Conservation (phyloP, 2,113 vertebrate species). For the Vulpes vulpes region DNA sequence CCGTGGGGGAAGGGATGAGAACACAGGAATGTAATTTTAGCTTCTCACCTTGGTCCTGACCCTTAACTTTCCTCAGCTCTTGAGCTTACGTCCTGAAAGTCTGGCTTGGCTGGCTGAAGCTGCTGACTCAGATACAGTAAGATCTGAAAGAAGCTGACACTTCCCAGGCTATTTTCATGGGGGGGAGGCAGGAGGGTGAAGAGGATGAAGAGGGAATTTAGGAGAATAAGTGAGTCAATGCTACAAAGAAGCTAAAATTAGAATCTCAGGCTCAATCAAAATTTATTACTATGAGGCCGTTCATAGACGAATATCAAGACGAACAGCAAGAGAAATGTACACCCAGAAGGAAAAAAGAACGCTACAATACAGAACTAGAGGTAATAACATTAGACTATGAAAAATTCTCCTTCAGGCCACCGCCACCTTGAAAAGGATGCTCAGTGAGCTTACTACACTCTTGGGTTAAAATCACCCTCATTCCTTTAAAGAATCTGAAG, state of each 20-base stretch:
- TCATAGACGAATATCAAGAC: background rate
- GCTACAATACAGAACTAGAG: background rate
- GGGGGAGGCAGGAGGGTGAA: background rate
- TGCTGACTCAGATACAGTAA: constrained; percentile 60
- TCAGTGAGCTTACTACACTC: background rate
- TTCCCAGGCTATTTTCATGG: background rate
- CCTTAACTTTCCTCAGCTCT: constrained; percentile 61
- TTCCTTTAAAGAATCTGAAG: background rate
- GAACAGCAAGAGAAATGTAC: background rate
- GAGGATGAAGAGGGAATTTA: background rate
- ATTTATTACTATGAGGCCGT: background rate
- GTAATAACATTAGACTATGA: background rate
- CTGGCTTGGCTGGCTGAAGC: constrained; percentile 16
- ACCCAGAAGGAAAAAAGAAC: background rate
- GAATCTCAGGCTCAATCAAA: constrained; percentile 11
- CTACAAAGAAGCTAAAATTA: background rate
- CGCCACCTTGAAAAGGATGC: background rate
- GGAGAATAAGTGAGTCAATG: background rate
- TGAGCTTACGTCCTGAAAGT: background rate
- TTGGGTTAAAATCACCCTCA: background rate
- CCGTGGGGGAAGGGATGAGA: background rate
- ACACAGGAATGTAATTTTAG: constrained; percentile 24
- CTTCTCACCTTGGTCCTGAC: constrained; percentile 71
- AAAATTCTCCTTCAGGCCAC: constrained; percentile 35
- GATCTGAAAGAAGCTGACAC: background rate